Conservation (phyloP, 2,888 invertebrate species). For the Trachelus stipa region DNA sequence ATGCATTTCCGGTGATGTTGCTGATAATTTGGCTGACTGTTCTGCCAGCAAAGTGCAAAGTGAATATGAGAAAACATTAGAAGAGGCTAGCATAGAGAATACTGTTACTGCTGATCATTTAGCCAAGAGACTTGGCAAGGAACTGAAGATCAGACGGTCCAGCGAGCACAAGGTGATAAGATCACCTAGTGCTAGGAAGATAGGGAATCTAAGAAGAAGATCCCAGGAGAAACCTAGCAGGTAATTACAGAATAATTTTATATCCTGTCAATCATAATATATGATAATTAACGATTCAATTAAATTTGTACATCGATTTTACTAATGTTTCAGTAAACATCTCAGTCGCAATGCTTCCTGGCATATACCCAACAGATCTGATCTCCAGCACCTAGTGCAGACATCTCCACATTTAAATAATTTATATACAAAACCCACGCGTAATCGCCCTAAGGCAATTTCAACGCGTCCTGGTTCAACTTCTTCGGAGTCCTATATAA, state of each 20-base stretch:
- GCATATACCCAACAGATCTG: slow-evolving; percentile 67
- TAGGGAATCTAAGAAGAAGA: slow-evolving; percentile 78
- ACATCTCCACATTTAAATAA: slow-evolving; percentile 47
- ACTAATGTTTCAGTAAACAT: slow-evolving; percentile 35
- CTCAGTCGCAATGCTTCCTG: slow-evolving; percentile 74
- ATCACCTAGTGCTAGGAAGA: slow-evolving; percentile 86
- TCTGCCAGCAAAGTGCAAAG: slow-evolving; percentile 76
- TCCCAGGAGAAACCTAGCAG: slow-evolving; percentile 72
- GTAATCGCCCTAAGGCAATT: slow-evolving; percentile 70
- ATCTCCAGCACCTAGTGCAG: slow-evolving; percentile 26
- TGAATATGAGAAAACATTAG: slow-evolving; percentile 80
- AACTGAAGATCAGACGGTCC: slow-evolving; percentile 79
- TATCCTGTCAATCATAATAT: background rate
- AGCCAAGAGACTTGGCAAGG: slow-evolving; percentile 77
- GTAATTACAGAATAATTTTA: slow-evolving; percentile 30
- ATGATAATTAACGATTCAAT: background rate
- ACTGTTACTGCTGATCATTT: slow-evolving; percentile 77
- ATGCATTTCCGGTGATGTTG: slow-evolving; percentile 47
- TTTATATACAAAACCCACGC: slow-evolving; percentile 70
- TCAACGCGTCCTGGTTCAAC: slow-evolving; percentile 65
- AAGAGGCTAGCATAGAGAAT: slow-evolving; percentile 75
- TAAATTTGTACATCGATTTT: background rate
- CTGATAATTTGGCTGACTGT: slow-evolving; percentile 59
- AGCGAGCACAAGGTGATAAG: slow-evolving; percentile 78
- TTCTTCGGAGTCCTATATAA: slow-evolving; percentile 39